Evolutionary conservation across 1,140 invertebrate genomes (phyloP), one percentile per base, ranked within the genome.

Genomic region (Macrobrachium nipponense): DNA sequence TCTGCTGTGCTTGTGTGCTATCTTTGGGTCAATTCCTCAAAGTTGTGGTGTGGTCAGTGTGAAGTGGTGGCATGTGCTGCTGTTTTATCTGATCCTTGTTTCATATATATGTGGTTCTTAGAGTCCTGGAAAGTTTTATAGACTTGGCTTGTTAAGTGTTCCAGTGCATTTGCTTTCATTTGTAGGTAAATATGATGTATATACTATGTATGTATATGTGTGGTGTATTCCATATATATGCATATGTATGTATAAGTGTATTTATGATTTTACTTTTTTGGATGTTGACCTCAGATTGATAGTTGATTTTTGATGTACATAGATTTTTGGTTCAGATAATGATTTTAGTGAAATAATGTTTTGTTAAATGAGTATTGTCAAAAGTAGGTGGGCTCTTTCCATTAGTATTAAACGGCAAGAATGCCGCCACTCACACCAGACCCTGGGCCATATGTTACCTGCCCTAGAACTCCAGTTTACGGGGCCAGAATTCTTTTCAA

Each of bases 41-140:
- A 86, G 84, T 80, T 86, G 84, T 86, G 84, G 84, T 80, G 84
- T 78, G 84, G 84, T 86, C 82, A 60, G 84, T 86, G 84, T 86
- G 84, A 61, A 80, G 84, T 86, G 84, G 84, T 78, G 84, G 82
- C 76, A 59, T n/a, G 60, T 79, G 83, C 66, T 85, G 83, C 72
- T 58, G 23, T 23, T 68, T 64, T 61, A 61, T 36, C 66, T 80
- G 44, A 44, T 80, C 58, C 68, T 78, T 75, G 5, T 73, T 75
- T 14, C 77, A 62, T 84, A 60, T 27, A 51, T 84, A 62, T 78
- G 43, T 61, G 18, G 68, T 43, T n/a, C 14, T 43, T 27, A n/a
- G 51, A 51, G 51, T 51, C 51, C 51, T 51, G 51, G 51, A 51
- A 51, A 51, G 51, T 51, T 51, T 51, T 51, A 51, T 51, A 51